A percentile compares a stretch with the other conserved stretches of the same genome.
phyloP scores from a whole-genome alignment of 2,888 invertebrate species.

The Amphipyra berbera region DNA sequence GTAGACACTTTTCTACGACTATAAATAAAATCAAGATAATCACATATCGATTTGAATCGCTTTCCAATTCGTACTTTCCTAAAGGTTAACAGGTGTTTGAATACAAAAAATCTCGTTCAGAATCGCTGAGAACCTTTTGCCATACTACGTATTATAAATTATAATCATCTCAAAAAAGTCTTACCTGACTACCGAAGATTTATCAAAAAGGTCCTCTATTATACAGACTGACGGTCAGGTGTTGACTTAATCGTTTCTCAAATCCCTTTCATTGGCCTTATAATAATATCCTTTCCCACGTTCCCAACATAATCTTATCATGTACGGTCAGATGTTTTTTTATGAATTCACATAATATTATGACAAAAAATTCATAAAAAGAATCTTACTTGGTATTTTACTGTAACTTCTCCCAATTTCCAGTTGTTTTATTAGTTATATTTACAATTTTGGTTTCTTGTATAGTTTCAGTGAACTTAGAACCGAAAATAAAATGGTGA shows the following conservation, averaged over 20 bases:
- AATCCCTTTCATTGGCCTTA: conserved; percentile 66
- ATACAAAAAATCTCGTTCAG: conserved; percentile 33
- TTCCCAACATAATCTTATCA: conserved; percentile 60
- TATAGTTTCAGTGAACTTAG: neutral
- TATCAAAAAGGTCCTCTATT: conserved; percentile 66
- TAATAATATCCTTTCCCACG: conserved; percentile 79
- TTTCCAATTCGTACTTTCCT: conserved; percentile 59
- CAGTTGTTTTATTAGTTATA: neutral
- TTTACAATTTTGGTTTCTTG: neutral
- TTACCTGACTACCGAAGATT: conserved; percentile 76
- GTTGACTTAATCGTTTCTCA: conserved; percentile 74
- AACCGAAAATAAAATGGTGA: neutral
- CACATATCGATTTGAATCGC: conserved; percentile 58
- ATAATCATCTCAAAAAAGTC: conserved; percentile 63
- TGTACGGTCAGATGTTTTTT: conserved; percentile 58
- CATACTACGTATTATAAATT: conserved; percentile 27
- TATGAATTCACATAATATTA: conserved; percentile 17
- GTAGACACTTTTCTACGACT: conserved; percentile 38
- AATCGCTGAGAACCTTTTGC: conserved; percentile 39
- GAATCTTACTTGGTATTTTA: neutral
- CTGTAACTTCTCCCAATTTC: neutral
- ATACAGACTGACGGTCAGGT: conserved; percentile 74
- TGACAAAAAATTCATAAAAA: neutral
- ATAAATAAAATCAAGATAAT: conserved; percentile 46
- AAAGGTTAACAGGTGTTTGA: conserved; percentile 61